phyloP scores from a whole-genome alignment of 2,113 vertebrate species.

The Enhydra lutris region DNA sequence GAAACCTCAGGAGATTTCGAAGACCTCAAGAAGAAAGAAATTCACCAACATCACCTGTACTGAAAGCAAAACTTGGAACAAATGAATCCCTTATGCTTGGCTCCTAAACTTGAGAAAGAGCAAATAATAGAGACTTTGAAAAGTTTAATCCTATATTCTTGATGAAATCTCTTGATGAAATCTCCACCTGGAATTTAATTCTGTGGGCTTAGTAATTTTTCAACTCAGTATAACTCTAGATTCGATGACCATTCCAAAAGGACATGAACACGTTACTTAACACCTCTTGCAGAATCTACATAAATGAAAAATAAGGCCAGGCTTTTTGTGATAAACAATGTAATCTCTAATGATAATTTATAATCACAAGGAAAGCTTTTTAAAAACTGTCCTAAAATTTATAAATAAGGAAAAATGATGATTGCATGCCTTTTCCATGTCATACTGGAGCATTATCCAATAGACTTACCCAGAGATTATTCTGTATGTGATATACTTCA shows the following conservation, averaged over 20 bases:
- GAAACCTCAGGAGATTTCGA: neutral
- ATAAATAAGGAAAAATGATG: neutral
- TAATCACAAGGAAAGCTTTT: neutral
- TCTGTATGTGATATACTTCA: neutral
- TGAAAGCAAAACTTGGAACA: neutral
- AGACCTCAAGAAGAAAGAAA: neutral
- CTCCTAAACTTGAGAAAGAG: neutral
- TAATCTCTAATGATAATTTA: neutral
- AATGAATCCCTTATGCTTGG: neutral
- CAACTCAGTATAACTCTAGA: neutral
- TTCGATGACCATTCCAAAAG: neutral
- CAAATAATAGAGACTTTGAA: neutral
- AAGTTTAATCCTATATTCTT: neutral
- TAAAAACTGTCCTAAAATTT: neutral
- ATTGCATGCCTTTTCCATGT: neutral
- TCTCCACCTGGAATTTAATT: neutral
- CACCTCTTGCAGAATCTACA: neutral
- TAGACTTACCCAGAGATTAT: neutral
- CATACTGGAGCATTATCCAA: neutral
- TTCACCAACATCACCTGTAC: neutral
- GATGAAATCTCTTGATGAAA: neutral
- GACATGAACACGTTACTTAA: neutral
- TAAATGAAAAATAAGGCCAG: neutral
- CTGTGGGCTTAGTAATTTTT: neutral
- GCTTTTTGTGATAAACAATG: neutral